Evolutionary conservation across 2,797 vertebrate species (phyloP).

Genomic region (Neosalanx taihuensis): DNA sequence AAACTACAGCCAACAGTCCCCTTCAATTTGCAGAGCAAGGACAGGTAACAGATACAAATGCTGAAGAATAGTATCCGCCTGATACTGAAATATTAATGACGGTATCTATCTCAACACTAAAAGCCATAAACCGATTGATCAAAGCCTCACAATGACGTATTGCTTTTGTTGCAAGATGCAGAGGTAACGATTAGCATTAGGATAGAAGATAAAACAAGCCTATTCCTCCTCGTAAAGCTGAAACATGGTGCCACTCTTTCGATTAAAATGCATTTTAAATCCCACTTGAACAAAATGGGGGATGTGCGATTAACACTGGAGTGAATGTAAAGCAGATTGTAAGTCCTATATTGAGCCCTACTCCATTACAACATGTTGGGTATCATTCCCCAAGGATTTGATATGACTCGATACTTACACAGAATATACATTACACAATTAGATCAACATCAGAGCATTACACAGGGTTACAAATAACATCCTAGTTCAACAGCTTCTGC

Average conservation of each 20-base stretch:
- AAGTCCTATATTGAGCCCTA: constrained; percentile 28
- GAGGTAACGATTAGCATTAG: constrained; percentile 32
- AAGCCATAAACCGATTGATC: constrained; percentile 48
- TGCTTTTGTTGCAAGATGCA: constrained; percentile 32
- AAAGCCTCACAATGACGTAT: constrained; percentile 12
- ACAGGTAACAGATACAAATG: constrained; percentile 41
- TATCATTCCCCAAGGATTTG: not conserved
- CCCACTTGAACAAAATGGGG: not conserved
- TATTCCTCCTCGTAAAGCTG: constrained; percentile 6
- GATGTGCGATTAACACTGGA: not conserved
- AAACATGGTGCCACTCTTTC: constrained; percentile 11
- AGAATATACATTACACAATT: not conserved
- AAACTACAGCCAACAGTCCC: constrained; percentile 29
- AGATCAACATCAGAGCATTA: not conserved
- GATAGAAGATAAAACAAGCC: not conserved
- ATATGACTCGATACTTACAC: not conserved
- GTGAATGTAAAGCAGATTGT: not conserved
- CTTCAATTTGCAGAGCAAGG: constrained; percentile 36
- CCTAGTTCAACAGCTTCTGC: no score
- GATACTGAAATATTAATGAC: constrained; percentile 48
- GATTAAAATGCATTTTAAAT: constrained; percentile 2
- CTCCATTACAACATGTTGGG: constrained; percentile 16
- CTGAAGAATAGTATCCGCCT: constrained; percentile 32
- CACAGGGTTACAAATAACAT: not conserved
- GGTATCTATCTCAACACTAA: constrained; percentile 41